A percentile compares a stretch with the other conserved stretches of the same genome.
These are phyloP conservation scores for Holotrichia oblita DNA, from an alignment of 1,140 invertebrate species.

Conservation along the genomic window DNA sequence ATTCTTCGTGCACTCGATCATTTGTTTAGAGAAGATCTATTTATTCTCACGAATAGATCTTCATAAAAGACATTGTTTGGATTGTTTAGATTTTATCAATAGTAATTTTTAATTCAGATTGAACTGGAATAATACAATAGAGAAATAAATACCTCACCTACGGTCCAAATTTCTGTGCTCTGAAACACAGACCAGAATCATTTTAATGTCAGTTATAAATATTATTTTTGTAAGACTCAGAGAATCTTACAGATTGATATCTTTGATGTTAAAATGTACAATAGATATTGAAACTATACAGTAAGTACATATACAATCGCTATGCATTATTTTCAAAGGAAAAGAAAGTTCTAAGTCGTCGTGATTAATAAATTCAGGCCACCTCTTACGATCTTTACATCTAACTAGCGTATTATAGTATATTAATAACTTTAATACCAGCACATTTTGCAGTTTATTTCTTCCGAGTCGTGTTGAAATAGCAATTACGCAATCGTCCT, in stretches of 20 bases:
- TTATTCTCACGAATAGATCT: conserved; percentile 27
- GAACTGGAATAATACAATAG: neutral
- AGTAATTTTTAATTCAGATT: conserved; percentile 26
- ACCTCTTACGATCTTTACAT: too few relatives aligned
- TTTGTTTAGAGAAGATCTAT: conserved; percentile 24
- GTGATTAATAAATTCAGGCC: too few relatives aligned
- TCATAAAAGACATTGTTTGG: conserved; percentile 7
- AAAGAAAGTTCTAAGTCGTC: neutral
- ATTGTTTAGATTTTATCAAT: conserved; percentile 35
- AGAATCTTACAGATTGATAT: neutral
- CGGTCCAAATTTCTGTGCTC: neutral
- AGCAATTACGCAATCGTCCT: too few relatives aligned
- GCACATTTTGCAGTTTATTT: too few relatives aligned
- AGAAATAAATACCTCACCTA: neutral
- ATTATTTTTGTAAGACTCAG: neutral
- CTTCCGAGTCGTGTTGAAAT: too few relatives aligned
- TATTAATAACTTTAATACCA: too few relatives aligned
- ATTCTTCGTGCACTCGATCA: conserved; percentile 33
- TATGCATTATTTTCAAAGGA: neutral
- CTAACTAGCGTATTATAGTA: too few relatives aligned
- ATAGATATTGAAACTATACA: neutral
- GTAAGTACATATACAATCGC: neutral
- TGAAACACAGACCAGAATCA: neutral
- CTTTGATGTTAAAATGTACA: neutral
- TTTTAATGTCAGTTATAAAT: conserved; percentile 9